Evolutionary conservation across 1,140 invertebrate species (phyloP).

Genomic region (Penaeus chinensis): DNA sequence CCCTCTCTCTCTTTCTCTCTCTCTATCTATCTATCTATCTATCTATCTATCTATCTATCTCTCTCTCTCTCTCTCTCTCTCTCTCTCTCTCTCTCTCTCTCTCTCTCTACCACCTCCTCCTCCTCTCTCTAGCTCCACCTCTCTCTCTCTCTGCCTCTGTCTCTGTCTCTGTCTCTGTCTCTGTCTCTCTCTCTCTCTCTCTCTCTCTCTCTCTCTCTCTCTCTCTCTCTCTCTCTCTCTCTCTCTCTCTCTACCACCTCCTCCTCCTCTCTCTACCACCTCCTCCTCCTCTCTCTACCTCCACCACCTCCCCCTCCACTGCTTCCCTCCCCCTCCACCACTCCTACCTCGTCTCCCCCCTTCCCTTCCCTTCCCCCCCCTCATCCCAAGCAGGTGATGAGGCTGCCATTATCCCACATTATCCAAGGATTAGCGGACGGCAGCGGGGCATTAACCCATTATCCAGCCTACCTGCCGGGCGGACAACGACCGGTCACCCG

Average conservation of each 20-base stretch:
- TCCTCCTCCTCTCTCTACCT: not conserved
- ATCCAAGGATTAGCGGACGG: too few species aligned
- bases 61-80: not conserved
- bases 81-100: not conserved
- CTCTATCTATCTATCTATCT: too few species aligned
- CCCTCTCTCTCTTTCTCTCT: too few species aligned
- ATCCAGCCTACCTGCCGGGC: too few species aligned
- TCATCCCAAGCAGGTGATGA: not conserved
- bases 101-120: not conserved
- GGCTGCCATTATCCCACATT: too few species aligned
- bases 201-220: not conserved
- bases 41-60: too few species aligned
- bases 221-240: not conserved
- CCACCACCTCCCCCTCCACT: not conserved
- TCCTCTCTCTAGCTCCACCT: not conserved
- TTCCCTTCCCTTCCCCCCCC: not conserved
- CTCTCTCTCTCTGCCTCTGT: not conserved
- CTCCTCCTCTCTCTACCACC: not conserved
- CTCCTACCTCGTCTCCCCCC: not conserved
- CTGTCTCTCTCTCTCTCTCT: not conserved
- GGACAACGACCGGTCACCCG: too few species aligned
- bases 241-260: not conserved
- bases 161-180: not conserved
- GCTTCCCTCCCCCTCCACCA: not conserved
- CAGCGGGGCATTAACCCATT: too few species aligned